These are phyloP conservation scores for Onychorhynchus coronatus DNA, from an alignment of 2,113 vertebrate species.

Conservation along the genomic window DNA sequence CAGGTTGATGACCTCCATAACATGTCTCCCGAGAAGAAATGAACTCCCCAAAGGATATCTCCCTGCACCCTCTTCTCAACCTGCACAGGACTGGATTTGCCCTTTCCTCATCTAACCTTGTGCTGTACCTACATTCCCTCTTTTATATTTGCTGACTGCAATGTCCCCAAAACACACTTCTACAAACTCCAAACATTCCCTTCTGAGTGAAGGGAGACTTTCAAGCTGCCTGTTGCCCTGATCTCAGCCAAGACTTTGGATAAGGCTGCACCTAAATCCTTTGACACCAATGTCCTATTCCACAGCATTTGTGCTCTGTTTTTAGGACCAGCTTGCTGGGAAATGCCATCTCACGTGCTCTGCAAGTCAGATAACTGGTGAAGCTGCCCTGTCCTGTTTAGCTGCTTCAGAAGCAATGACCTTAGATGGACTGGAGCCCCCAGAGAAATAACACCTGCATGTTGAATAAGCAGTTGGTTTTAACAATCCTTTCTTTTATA, in stretches of 20 bases:
- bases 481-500: background rate
- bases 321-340: background rate
- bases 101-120: background rate
- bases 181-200: background rate
- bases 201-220: background rate
- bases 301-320: fast-evolving
- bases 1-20: background rate
- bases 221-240: background rate
- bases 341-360: background rate
- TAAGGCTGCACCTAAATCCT: background rate
- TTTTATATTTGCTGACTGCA: background rate
- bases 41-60: background rate
- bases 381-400: background rate
- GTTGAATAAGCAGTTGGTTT: background rate
- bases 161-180: background rate
- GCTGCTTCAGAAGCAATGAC: background rate
- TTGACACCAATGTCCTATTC: background rate
- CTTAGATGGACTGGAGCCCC: background rate
- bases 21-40: background rate
- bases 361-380: background rate
- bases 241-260: background rate
- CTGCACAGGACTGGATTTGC: background rate
- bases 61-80: background rate
- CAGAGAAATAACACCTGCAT: background rate
- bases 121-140: background rate